phyloP scores from a whole-genome alignment of 2,888 invertebrate species.

The Tridacna gigas region DNA sequence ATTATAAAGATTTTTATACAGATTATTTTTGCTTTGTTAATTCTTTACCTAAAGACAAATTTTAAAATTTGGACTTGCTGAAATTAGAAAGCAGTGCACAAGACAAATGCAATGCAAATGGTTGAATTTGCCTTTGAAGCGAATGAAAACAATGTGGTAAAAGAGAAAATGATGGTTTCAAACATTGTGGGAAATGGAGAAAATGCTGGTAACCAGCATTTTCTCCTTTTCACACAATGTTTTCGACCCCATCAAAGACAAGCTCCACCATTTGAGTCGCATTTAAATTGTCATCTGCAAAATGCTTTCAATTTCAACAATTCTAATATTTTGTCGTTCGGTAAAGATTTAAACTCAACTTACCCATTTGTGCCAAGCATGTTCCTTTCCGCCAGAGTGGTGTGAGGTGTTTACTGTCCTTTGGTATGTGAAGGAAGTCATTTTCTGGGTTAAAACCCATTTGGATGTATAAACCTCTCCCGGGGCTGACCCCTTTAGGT shows the following conservation, averaged over 20 bases:
- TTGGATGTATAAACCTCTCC: constrained; percentile 79
- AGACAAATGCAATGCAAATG: no score
- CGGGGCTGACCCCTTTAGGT: constrained; percentile 69
- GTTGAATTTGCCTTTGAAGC: no score
- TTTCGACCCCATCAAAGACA: no score
- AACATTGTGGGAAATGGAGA: background rate
- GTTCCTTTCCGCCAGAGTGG: constrained; percentile 74
- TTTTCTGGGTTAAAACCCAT: constrained; percentile 74
- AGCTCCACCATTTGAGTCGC: no score
- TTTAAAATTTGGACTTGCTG: no score
- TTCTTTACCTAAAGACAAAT: no score
- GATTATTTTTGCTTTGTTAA: no score
- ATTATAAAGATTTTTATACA: no score
- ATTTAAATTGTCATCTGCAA: no score
- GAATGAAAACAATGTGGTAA: background rate
- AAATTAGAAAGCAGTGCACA: no score
- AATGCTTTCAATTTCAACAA: no score
- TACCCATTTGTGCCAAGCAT: constrained; percentile 79
- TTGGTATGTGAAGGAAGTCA: constrained; percentile 73
- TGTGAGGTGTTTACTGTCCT: constrained; percentile 70
- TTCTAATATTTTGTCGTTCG: no score
- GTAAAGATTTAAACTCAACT: constrained; percentile 36
- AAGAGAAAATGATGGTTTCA: background rate
- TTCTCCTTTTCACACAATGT: constrained; percentile 1
- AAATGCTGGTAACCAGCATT: background rate